These are phyloP conservation scores for Carduelis carduelis DNA, from an alignment of 2,797 vertebrate genomes.

Conservation along the genomic window DNA sequence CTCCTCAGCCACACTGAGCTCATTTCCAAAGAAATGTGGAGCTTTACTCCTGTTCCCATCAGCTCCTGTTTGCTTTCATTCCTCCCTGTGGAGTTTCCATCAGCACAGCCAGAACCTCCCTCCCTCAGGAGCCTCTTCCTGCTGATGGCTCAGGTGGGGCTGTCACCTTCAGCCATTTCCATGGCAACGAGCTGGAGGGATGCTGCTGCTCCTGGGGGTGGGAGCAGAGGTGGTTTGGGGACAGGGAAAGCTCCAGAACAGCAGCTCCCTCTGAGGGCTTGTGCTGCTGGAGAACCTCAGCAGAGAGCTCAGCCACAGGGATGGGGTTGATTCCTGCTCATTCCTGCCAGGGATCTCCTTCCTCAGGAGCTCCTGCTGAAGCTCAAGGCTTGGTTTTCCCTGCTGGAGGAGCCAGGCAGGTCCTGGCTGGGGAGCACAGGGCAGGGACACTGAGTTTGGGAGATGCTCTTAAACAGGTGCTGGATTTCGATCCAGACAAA, in stretches of 20 bases:
- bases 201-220: neutral
- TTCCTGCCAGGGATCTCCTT: neutral
- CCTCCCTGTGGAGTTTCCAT: neutral
- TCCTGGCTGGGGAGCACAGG: neutral
- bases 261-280: neutral
- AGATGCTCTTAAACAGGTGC: neutral
- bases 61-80: neutral
- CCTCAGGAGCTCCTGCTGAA: neutral
- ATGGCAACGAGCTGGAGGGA: slow-evolving; percentile 53
- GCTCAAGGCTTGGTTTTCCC: neutral
- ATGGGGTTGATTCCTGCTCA: neutral
- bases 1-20: neutral
- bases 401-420: neutral
- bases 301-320: neutral
- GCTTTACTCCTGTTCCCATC: neutral
- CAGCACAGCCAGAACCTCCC: neutral
- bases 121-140: neutral
- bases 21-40: neutral
- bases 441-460: neutral
- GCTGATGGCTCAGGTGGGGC: slow-evolving; percentile 29
- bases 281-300: neutral
- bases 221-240: neutral
- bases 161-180: slow-evolving; percentile 56
- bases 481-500: neutral
- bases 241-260: neutral